Evolutionary conservation across 2,113 vertebrate species (phyloP).

Genomic region (Tricholaema leucomelas): DNA sequence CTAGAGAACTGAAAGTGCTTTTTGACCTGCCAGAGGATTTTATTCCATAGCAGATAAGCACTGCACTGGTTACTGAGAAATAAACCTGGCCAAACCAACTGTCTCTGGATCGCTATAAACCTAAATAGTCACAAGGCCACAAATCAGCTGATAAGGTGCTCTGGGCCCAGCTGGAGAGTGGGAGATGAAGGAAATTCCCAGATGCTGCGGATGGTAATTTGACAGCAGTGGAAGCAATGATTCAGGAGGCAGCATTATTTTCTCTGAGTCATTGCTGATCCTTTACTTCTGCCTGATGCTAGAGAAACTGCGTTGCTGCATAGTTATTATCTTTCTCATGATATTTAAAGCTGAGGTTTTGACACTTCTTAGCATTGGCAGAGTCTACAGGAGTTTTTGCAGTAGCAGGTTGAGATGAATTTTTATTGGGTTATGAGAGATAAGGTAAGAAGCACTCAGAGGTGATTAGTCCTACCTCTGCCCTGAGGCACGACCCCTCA

Average conservation of each 20-base stretch:
- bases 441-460: neutral
- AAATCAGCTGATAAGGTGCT: neutral
- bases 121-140: neutral
- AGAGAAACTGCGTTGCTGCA: neutral
- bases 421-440: neutral
- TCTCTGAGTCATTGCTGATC: neutral
- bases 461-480: neutral
- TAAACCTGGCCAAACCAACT: neutral
- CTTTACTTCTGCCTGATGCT: neutral
- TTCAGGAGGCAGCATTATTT: neutral
- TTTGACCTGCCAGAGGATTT: neutral
- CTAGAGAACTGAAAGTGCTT: neutral
- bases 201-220: neutral
- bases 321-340: neutral
- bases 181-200: constrained; percentile 8
- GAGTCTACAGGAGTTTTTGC: neutral
- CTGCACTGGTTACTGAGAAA: neutral
- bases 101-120: neutral
- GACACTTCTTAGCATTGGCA: neutral
- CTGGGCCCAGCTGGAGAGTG: neutral
- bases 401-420: neutral
- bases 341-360: neutral
- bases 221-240: constrained; percentile 2
- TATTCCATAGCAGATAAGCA: neutral
- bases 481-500: neutral